Percentiles rank a stretch among this genome's conserved stretches.
Conservation (phyloP, 2,113 vertebrate species). For the Pseudolaguvia tuberculata region DNA sequence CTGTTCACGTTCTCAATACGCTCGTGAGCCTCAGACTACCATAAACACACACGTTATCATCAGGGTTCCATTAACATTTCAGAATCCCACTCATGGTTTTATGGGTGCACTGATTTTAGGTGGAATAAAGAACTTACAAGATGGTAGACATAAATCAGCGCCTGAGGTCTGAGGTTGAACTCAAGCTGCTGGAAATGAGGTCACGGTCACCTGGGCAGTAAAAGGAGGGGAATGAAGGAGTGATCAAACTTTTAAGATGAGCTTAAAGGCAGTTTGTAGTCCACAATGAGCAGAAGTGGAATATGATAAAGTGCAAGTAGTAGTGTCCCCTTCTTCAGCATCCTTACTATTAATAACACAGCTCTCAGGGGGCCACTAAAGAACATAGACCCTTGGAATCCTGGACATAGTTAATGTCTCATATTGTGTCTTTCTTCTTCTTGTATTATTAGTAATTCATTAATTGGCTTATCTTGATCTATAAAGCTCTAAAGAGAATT, state of each 20-base stretch:
- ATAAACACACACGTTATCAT: conserved; percentile 26
- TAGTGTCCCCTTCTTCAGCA: no score
- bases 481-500: background rate
- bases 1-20: background rate
- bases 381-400: no score
- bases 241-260: background rate
- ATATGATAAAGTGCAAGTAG: background rate
- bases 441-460: background rate
- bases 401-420: no score
- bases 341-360: no score
- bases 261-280: background rate
- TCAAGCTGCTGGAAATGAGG: background rate
- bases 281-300: no score
- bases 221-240: background rate
- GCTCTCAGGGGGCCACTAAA: no score
- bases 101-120: conserved; percentile 7
- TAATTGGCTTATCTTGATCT: background rate
- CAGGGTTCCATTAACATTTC: conserved; percentile 28
- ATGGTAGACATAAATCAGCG: conserved; percentile 9
- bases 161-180: background rate
- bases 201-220: background rate
- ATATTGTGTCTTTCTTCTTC: no score
- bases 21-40: conserved; percentile 20
- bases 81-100: conserved; percentile 38
- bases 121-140: conserved; percentile 17